Evolutionary conservation across 2,797 vertebrate genomes (phyloP), one percentile per base, ranked within the genome.

Genomic region (Brachymystax lenok): DNA sequence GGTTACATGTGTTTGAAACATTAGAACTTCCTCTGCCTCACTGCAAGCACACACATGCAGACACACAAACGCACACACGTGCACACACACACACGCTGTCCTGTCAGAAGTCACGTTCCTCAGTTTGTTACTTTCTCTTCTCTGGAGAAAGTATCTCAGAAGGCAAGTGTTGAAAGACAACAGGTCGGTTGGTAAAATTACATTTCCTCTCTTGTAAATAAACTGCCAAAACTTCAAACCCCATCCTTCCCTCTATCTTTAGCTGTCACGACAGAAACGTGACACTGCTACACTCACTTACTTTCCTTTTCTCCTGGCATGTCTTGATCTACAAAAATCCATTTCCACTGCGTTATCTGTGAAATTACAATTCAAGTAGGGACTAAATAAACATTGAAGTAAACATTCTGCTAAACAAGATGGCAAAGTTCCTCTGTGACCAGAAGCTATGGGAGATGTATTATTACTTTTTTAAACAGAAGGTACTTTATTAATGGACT

Each of bases 401-500:
- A 69, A 12, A 5, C 14, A 30, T 16, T 67, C 24, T 66, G 64
- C 17, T n/a, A 17, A 52, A 73, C 51, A 33, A 7, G 24, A 73
- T 56, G 51, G 51, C 28, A n/a, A 35, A 28, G 68, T 46, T 21
- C 3, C 33, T 69, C 17, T 35, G 33, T n/a, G 35, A 12, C 33
- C 16, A 69, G 68, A 17, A 35, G 67, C 67, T 40, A 54, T 72
- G 24, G 14, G 17, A 56, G 24, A 30, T 54, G 14, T 6, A 61
- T 61, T 54, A 27, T 66, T 66, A 66, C 28, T 30, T 21, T 30
- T 64, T n/a, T 24, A 28, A 66, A 66, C 63, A 66, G 63, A 30
- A 33, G 64, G 71, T 73, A 56, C 54, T 19, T 70, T 69, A 27
- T 56, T 74, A 59, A 74, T 71, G n/a, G 78, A 78, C 76, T 46